Evolutionary conservation across 2,888 invertebrate genomes (phyloP), one percentile per base, ranked within the genome.

Genomic region (Drosophila longiperda): DNA sequence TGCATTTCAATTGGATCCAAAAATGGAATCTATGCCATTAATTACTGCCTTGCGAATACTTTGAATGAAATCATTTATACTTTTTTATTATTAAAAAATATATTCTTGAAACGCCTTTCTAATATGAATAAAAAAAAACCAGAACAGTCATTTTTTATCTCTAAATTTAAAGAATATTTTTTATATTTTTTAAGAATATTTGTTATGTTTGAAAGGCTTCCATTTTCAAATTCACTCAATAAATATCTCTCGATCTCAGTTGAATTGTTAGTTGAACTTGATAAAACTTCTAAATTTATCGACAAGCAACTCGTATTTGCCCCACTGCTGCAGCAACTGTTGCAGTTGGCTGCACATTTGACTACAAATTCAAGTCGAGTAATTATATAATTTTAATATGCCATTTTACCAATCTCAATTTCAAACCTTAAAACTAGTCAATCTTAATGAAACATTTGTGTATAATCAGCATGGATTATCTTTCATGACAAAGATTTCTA

Each of bases 1-100:
- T 59, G 11, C 6, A 12, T 17, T 52, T 48, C 38, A 57, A 71
- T 73, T 53, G 42, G 15, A 17, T 36, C 29, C 17, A 17, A 38
- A 45, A 49, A 55, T 59, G 17, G 12, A 45, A 2, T 34, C 26
- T 34, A 23, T 49, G 49, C 29, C 23, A 34, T 59, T 59, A 62
- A 33, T 59, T 54, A 45, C n/a, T 57, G 5, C 32, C 57, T 17
- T 57, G 26, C 57, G 23, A 38, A 61, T 61, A 17, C 32, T 17
- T 45, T 40, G n/a, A 40, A 40, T 17, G 38, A 8, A 40, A 48
- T 48, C 20, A 42, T 42, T 42, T 42, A 0, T 12, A 12, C 6
- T 20, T 12, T 11, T 42, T 20, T 11, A n/a, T n/a, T 5, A n/a
- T 40, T 40, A n/a, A 40, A 9, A n/a, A 40, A n/a, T n/a, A 1